A percentile compares a stretch with the other conserved stretches of the same genome.
Conservation (phyloP, 64 coral and sea anemone genomes). For the Actinia equina region DNA sequence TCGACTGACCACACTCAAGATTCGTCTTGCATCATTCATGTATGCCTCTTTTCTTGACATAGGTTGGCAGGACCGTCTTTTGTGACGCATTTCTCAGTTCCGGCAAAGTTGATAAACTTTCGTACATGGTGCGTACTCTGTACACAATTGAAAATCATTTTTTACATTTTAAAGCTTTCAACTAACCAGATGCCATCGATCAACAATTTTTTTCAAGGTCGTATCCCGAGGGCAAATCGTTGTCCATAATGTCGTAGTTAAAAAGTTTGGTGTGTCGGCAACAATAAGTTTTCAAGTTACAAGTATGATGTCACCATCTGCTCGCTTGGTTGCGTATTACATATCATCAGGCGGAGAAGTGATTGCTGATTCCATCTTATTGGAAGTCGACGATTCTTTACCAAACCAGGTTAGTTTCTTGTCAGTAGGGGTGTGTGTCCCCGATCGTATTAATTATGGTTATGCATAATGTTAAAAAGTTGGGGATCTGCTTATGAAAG, state of each 20-base stretch:
- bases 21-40: too few species aligned
- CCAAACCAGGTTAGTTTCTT: constrained; percentile 53
- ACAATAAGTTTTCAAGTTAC: constrained; percentile 69
- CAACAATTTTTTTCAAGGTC: constrained; percentile 42
- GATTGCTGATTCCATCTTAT: constrained; percentile 69
- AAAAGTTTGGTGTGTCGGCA: constrained; percentile 56
- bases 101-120: background rate
- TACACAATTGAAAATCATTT: background rate
- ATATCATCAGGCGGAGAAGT: constrained; percentile 36
- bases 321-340: constrained; percentile 78
- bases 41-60: background rate
- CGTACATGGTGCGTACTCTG: background rate
- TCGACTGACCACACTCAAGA: too few species aligned
- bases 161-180: background rate
- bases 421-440: too few species aligned
- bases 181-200: background rate
- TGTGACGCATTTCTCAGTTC: background rate
- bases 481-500: too few species aligned
- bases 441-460: background rate
- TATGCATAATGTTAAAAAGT: background rate
- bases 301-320: constrained; percentile 77
- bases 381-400: constrained; percentile 68
- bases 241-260: constrained; percentile 40
- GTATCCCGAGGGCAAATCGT: constrained; percentile 73
- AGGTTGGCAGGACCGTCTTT: background rate